These are phyloP conservation scores for Trissolcus japonicus DNA, from an alignment of 2,888 invertebrate genomes.

Conservation along the genomic window DNA sequence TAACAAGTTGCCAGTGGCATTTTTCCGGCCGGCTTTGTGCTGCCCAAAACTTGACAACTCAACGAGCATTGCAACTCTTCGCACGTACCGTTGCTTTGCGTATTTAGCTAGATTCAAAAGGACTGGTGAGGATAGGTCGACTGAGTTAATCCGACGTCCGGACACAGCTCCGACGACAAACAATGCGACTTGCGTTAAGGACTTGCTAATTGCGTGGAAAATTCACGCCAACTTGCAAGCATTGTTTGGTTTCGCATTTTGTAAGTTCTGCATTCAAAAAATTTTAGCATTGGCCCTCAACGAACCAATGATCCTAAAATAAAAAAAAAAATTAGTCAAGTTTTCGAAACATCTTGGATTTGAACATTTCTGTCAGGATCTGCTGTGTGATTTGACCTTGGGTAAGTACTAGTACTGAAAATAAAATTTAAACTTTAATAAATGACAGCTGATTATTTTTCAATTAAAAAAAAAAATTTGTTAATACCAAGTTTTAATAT, in stretches of 20 bases:
- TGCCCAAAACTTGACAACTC: slow-evolving; percentile 41
- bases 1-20: slow-evolving; percentile 55
- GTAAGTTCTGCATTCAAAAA: slow-evolving; percentile 12
- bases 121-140: slow-evolving; percentile 16
- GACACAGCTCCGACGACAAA: slow-evolving; percentile 31
- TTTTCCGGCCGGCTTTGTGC: slow-evolving; percentile 50
- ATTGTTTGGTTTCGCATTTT: slow-evolving; percentile 38
- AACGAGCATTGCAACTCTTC: slow-evolving; percentile 48
- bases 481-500: too few species aligned
- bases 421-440: too few species aligned
- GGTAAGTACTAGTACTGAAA: too few species aligned
- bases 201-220: slow-evolving; percentile 54
- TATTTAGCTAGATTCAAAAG: slow-evolving; percentile 46
- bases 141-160: slow-evolving; percentile 45
- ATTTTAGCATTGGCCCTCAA: neutral
- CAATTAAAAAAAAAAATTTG: too few species aligned
- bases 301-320: too few species aligned
- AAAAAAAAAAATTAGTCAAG: too few species aligned
- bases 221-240: slow-evolving; percentile 26
- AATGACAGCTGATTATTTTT: too few species aligned
- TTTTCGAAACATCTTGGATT: too few species aligned
- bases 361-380: too few species aligned
- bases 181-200: slow-evolving; percentile 45
- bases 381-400: too few species aligned
- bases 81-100: slow-evolving; percentile 52